Base-by-base conservation (phyloP, 1,140 invertebrate genomes). In the Laupala kohalensis region DNA sequence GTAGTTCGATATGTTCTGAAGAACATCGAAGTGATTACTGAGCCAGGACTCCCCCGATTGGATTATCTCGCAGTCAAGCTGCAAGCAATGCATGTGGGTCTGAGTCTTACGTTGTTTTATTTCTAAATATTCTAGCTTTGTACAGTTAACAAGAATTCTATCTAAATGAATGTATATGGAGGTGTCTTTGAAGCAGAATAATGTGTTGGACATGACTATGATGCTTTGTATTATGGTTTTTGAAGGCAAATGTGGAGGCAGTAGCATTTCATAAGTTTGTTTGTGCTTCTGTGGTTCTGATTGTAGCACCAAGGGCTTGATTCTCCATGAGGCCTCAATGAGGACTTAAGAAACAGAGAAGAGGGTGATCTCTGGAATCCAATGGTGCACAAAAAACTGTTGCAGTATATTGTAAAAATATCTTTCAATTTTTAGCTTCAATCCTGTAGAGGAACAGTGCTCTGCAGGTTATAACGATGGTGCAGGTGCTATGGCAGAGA, bases 181-280 rank as follows among this genome's bases (percentile, higher is more conserved):
- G 13, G 27, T 68, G n/a, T 53, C 37, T 53, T 53, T 13, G 19
- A 53, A 19, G 37, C 37, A 53, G 37, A 9, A 19, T 53, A 19
- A 53, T 53, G 37, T 13, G 1, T 53, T 53, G 37, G 37, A 53
- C 37, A 53, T 53, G 37, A 53, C 67, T 68, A 68, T 29, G 28
- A 68, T 68, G 28, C 67, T 68, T 68, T 68, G 27, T 68, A 68
- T 37, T 37, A 29, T 29, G 27, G 25, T 68, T 68, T 68, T 29
- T 23, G 28, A 68, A 25, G 29, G 67, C 67, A 68, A 23, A 68
- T 3, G n/a, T 68, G 29, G 67, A 53, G 28, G 29, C 67, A 68
- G 67, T 68, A 68, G 67, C 67, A 68, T 68, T 68, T 68, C 67
- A 68, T 27, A 29, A 29, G 67, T 68, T 68, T 29, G 26, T 29